These are phyloP conservation scores for Aleiodes testaceus DNA, from an alignment of 2,888 invertebrate species.

Conservation along the genomic window DNA sequence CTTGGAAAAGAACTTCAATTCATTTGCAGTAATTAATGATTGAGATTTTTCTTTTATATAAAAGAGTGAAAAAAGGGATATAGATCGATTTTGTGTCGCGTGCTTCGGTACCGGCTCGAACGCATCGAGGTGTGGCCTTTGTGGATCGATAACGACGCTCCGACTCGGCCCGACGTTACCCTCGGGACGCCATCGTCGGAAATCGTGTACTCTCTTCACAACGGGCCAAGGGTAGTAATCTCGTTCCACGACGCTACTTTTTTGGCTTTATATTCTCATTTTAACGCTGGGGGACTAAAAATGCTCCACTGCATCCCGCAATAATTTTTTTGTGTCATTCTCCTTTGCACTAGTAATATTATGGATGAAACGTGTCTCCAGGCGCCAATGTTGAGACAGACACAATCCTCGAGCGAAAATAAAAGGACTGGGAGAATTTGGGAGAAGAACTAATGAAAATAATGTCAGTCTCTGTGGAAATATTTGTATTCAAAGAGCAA, in stretches of 20 bases:
- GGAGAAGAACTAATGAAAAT: background rate
- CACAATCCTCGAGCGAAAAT: background rate
- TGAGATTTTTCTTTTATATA: background rate
- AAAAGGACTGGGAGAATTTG: background rate
- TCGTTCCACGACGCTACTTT: slow-evolving; percentile 25
- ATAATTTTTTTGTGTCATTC: background rate
- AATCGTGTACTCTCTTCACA: slow-evolving; percentile 20
- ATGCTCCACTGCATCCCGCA: slow-evolving; percentile 10
- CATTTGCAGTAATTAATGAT: no score
- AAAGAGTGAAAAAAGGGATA: background rate
- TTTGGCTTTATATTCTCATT: slow-evolving; percentile 21
- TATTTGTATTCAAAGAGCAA: slow-evolving; percentile 27
- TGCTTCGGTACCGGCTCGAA: slow-evolving; percentile 43
- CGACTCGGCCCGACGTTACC: slow-evolving; percentile 44
- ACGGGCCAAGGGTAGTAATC: slow-evolving; percentile 17
- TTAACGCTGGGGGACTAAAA: background rate
- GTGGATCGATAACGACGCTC: slow-evolving; percentile 61
- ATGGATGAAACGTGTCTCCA: slow-evolving; percentile 9
- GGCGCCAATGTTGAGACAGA: slow-evolving; percentile 19
- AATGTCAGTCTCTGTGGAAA: slow-evolving; percentile 6
- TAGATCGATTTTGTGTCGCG: slow-evolving; percentile 46
- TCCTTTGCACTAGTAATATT: background rate
- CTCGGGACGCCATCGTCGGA: slow-evolving; percentile 37
- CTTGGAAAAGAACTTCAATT: no score
- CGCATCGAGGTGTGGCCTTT: slow-evolving; percentile 63